A percentile compares a stretch with the other conserved stretches of the same genome.
Evolutionary conservation across 2,797 vertebrate species (phyloP).

Genomic region (Macropus fuliginosus): DNA sequence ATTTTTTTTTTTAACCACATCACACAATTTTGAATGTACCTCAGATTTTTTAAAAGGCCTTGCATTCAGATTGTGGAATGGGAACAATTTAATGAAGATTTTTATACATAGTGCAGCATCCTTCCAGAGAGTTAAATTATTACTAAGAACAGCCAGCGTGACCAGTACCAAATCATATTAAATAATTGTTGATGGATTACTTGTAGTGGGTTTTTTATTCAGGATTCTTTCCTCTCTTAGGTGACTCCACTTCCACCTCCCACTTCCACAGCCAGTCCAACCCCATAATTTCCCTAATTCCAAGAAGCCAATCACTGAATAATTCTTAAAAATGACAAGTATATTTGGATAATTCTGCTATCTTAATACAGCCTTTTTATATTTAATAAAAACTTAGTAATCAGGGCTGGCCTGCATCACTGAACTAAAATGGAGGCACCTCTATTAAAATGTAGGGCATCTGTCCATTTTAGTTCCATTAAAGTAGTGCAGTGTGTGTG

Average conservation of each 20-base stretch:
- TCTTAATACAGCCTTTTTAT: constrained; percentile 47
- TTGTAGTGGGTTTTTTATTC: constrained; percentile 60
- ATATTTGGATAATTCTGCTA: constrained; percentile 59
- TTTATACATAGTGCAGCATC: constrained; percentile 70
- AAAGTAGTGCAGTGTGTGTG: not conserved
- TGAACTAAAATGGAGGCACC: constrained; percentile 9
- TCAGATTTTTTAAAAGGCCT: constrained; percentile 77
- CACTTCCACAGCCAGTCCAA: constrained; percentile 61
- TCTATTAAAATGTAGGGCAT: constrained; percentile 53
- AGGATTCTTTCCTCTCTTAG: constrained; percentile 4
- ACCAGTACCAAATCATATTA: constrained; percentile 61
- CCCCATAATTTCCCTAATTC: constrained; percentile 62
- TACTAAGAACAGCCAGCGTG: constrained; percentile 73
- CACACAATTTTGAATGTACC: constrained; percentile 81
- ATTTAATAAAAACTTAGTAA: constrained; percentile 37
- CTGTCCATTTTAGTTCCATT: not conserved
- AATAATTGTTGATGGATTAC: constrained; percentile 66
- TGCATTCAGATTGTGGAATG: constrained; percentile 74
- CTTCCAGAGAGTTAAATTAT: constrained; percentile 63
- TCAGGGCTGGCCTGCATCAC: not conserved
- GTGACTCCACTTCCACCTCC: constrained; percentile 26
- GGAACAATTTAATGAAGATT: constrained; percentile 56
- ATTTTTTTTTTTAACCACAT: constrained; percentile 76
- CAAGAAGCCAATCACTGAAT: constrained; percentile 69
- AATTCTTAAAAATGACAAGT: constrained; percentile 55